Conservation (phyloP, 2,113 vertebrate genomes). For the rat (Rattus norvegicus) region GRCr8 NC_086039.1:57816001-57816500, state of each 20-base stretch:
- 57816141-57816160: constrained; percentile 35
- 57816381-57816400: neutral
- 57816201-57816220: constrained; percentile 9
- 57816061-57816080: constrained; percentile 39
- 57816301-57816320: constrained; percentile 6
- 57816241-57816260: neutral
- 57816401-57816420: constrained; percentile 21
- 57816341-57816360: constrained; percentile 36
- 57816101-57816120: neutral
- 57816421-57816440: neutral
- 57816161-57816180: constrained; percentile 54
- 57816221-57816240: constrained; percentile 16
- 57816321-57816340: constrained; percentile 43
- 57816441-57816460: constrained; percentile 21
- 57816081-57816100: neutral
- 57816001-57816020: neutral
- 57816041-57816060: neutral
- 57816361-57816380: constrained; percentile 31
- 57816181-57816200: neutral
- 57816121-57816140: neutral
- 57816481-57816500: constrained; percentile 49
- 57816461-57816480: neutral
- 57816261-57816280: constrained; percentile 50
- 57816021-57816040: neutral
- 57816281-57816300: neutral